A percentile compares a stretch with the other conserved stretches of the same genome.
These are phyloP conservation scores for Apodemus speciosus DNA, from an alignment of 2,113 vertebrate genomes.

Conservation along the genomic window DNA sequence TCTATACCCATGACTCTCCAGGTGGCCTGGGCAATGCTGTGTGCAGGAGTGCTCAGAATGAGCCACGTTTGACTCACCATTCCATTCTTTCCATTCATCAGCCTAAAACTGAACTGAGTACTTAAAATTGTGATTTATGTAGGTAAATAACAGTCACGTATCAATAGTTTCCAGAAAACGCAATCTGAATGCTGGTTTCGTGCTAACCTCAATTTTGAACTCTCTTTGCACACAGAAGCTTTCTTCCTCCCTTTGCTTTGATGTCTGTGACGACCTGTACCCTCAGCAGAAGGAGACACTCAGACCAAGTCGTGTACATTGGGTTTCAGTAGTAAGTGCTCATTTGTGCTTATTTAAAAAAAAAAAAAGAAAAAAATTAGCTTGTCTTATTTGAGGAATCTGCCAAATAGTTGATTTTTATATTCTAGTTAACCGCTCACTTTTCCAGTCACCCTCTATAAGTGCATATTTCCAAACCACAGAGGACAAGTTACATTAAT, in stretches of 20 bases:
- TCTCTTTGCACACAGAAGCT: too few species aligned
- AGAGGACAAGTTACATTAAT: conserved; percentile 38
- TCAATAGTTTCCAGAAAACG: not conserved
- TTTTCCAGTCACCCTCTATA: not conserved
- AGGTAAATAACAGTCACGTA: not conserved
- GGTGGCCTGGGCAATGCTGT: not conserved
- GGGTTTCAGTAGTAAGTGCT: not conserved
- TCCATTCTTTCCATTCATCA: not conserved
- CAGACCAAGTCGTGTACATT: not conserved
- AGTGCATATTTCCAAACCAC: conserved; percentile 22
- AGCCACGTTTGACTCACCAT: not conserved
- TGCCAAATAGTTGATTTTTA: conserved; percentile 37
- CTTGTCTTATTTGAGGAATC: not conserved
- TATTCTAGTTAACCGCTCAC: not conserved
- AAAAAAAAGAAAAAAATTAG: not conserved
- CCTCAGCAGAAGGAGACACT: not conserved
- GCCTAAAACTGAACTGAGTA: not conserved
- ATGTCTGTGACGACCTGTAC: not conserved
- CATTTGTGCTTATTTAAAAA: not conserved
- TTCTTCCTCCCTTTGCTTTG: not conserved
- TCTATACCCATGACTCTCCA: not conserved
- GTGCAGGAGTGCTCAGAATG: not conserved
- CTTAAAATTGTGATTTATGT: not conserved
- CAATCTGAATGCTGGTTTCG: not conserved
- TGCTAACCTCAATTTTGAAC: not conserved